A percentile compares a stretch with the other conserved stretches of the same genome.
Conservation (phyloP, 2,888 invertebrate genomes). For the Phrixothrix hirtus region DNA sequence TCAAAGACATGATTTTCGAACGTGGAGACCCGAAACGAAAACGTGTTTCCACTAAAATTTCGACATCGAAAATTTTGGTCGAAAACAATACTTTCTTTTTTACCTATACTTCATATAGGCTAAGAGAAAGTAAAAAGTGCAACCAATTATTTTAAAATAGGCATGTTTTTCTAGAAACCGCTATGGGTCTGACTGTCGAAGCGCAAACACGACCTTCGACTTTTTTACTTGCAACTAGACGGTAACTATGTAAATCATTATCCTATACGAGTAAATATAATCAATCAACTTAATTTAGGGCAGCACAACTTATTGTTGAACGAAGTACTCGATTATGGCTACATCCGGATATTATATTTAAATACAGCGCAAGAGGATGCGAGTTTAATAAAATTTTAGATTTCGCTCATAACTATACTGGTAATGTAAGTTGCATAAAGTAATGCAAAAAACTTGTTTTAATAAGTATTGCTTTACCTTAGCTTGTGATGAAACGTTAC, state of each 20-base stretch:
- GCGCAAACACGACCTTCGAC: conserved; percentile 52
- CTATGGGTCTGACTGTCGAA: conserved; percentile 68
- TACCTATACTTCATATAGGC: too few species aligned
- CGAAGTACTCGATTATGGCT: conserved; percentile 9
- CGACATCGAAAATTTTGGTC: too few species aligned
- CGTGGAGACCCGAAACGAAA: too few species aligned
- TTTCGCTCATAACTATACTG: conserved; percentile 1
- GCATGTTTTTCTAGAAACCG: conserved; percentile 65
- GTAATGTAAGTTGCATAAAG: conserved; percentile 10
- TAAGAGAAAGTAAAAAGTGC: too few species aligned
- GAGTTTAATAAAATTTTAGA: conserved; percentile 3
- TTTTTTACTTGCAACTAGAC: conserved; percentile 9
- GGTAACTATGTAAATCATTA: conserved; percentile 4
- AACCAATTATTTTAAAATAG: too few species aligned
- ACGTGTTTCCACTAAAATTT: too few species aligned
- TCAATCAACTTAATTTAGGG: conserved; percentile 1
- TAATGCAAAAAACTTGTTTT: neutral
- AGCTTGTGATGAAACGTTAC: conserved; percentile 14
- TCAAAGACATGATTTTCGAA: too few species aligned
- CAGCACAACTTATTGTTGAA: conserved; percentile 8
- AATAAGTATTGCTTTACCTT: neutral
- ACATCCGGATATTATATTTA: conserved; percentile 16
- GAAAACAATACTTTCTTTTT: too few species aligned
- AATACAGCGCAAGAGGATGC: conserved; percentile 2
- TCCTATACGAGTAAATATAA: too few species aligned